Percentiles rank a stretch among this genome's conserved stretches.
phyloP scores from a whole-genome alignment of 2,113 vertebrate species.

The Brienomyrus longianalis region DNA sequence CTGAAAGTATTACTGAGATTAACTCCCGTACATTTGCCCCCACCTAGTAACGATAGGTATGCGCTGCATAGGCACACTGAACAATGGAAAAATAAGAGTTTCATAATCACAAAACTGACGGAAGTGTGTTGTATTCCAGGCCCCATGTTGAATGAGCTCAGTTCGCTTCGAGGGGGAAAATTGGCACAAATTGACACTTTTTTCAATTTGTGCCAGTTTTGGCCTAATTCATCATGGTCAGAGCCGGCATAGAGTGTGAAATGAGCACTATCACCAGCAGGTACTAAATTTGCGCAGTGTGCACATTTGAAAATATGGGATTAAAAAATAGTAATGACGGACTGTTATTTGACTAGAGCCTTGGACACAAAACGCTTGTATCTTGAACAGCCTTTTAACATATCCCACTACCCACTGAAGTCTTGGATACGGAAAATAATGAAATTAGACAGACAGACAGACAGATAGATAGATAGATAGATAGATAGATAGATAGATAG shows the following conservation, averaged over 20 bases:
- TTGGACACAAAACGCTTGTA: neutral
- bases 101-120: conserved; percentile 8
- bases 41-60: neutral
- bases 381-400: neutral
- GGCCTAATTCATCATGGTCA: conserved; percentile 21
- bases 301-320: conserved; percentile 38
- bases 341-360: neutral
- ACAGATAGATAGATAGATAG: neutral
- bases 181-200: conserved; percentile 24
- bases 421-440: neutral
- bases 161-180: conserved; percentile 15
- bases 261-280: conserved; percentile 20
- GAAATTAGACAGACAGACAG: neutral
- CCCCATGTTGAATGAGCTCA: conserved; percentile 24
- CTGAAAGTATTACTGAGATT: neutral
- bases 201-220: conserved; percentile 4
- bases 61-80: neutral
- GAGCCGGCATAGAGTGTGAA: conserved; percentile 21
- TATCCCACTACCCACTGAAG: neutral
- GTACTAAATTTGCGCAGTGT: conserved; percentile 12
- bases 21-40: neutral
- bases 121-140: conserved; percentile 28
- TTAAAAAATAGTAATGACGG: neutral
- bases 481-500: neutral
- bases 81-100: neutral